These are phyloP conservation scores for Sebastes flavidus DNA, from an alignment of 2,797 vertebrate genomes.

Conservation along the genomic window DNA sequence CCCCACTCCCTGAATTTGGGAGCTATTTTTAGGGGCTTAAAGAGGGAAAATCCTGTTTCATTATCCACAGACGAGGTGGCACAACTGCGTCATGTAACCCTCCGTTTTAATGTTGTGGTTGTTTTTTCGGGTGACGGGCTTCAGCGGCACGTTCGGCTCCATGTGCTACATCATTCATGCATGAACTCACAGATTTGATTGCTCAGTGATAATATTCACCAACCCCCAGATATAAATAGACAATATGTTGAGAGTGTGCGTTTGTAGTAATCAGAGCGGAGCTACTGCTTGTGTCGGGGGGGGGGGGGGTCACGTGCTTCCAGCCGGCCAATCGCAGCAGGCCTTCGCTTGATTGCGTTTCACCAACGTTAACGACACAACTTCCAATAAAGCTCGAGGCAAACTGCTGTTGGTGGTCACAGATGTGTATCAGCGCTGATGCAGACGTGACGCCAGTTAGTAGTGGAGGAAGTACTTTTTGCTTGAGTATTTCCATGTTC, in stretches of 20 bases:
- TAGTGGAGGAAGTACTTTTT: background rate
- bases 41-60: slow-evolving; percentile 58
- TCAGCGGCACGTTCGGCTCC: slow-evolving; percentile 55
- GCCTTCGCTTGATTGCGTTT: slow-evolving; percentile 28
- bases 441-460: background rate
- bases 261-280: slow-evolving; percentile 47
- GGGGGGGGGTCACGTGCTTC: slow-evolving; percentile 27
- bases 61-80: slow-evolving; percentile 56
- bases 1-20: background rate
- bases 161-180: slow-evolving; percentile 65
- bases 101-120: background rate
- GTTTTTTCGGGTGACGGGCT: slow-evolving; percentile 24
- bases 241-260: slow-evolving; percentile 24
- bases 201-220: slow-evolving; percentile 67
- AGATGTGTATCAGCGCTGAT: slow-evolving; percentile 35
- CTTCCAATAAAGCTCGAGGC: slow-evolving; percentile 15
- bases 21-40: slow-evolving; percentile 55
- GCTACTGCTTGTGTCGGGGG: slow-evolving; percentile 41
- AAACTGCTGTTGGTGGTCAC: background rate
- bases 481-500: background rate
- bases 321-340: slow-evolving; percentile 18
- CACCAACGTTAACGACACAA: slow-evolving; percentile 13
- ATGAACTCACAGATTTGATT: slow-evolving; percentile 77
- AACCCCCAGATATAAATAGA: slow-evolving; percentile 57
- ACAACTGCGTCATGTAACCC: slow-evolving; percentile 52